Evolutionary conservation across 2,888 invertebrate genomes (phyloP).

Genomic region (Drosophila putrida): DNA sequence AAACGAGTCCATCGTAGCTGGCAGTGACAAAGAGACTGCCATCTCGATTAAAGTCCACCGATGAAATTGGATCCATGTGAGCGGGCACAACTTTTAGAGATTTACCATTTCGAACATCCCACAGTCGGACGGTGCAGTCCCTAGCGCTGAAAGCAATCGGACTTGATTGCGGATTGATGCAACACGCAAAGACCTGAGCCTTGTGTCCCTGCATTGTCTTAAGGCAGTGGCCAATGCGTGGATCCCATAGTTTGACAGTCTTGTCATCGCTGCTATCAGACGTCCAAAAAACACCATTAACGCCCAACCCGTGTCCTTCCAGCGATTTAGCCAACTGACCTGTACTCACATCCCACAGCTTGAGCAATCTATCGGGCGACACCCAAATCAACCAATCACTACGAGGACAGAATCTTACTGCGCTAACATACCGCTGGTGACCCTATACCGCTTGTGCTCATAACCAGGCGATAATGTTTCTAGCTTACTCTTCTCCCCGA

Average conservation of each 20-base stretch:
- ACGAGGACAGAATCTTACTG: constrained; percentile 98
- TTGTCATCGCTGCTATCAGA: constrained; percentile 99
- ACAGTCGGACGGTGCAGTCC: constrained; percentile 99
- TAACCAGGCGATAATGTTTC: constrained; percentile 91
- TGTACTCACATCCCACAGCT: constrained; percentile 99
- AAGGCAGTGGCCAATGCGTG: constrained; percentile 96
- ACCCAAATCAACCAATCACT: constrained; percentile 99
- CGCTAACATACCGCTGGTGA: constrained; percentile 98
- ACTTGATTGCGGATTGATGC: constrained; percentile 99
- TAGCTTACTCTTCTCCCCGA: constrained; percentile 6
- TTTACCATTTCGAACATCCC: constrained; percentile 99
- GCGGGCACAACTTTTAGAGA: constrained; percentile 98
- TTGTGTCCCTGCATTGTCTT: constrained; percentile 99
- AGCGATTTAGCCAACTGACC: constrained; percentile 99
- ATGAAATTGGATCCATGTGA: constrained; percentile 99
- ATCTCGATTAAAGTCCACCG: constrained; percentile 99
- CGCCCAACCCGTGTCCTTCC: constrained; percentile 97
- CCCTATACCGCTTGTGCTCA: constrained; percentile 96
- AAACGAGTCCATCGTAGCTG: constrained; percentile 99
- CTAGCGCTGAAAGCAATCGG: constrained; percentile 99
- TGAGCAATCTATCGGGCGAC: constrained; percentile 98
- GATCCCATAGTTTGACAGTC: constrained; percentile 94
- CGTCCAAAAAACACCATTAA: constrained; percentile 99
- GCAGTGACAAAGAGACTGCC: constrained; percentile 99
- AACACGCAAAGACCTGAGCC: constrained; percentile 99